A percentile compares a stretch with the other conserved stretches of the same genome.
phyloP scores from a whole-genome alignment of 2,888 invertebrate genomes.

The Lydus trimaculatus region DNA sequence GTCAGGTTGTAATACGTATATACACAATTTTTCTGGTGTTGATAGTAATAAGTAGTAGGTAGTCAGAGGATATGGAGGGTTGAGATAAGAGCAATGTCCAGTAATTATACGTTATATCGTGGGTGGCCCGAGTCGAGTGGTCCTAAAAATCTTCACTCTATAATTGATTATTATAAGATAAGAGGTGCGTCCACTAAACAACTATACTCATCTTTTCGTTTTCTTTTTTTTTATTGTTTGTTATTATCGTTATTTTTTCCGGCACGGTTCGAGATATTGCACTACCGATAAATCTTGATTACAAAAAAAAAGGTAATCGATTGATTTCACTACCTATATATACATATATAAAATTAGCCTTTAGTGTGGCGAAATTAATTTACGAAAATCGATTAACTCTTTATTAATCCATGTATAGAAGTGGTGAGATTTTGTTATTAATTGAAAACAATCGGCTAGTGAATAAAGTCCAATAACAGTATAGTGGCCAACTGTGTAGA shows the following conservation, averaged over 20 bases:
- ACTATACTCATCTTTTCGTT: neutral
- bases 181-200: slow-evolving; percentile 17
- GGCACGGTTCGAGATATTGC: neutral
- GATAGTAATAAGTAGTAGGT: neutral
- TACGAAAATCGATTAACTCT: neutral
- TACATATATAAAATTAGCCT: neutral
- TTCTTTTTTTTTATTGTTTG: neutral
- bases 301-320: neutral
- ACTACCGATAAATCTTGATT: neutral
- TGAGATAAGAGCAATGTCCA: slow-evolving; percentile 32
- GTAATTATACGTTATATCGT: slow-evolving; percentile 32
- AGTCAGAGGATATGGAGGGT: neutral
- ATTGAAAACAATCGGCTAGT: neutral
- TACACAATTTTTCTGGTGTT: neutral
- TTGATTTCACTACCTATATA: neutral
- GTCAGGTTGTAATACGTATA: too few relatives aligned
- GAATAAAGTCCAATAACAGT: neutral
- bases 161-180: slow-evolving; percentile 33
- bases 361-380: neutral
- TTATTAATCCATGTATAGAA: neutral
- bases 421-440: neutral
- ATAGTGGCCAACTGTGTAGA: neutral
- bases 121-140: slow-evolving; percentile 33
- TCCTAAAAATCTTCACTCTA: slow-evolving; percentile 29
- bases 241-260: neutral